Conservation (phyloP, 2,797 vertebrate genomes). For the Anolis apletophallus region DNA sequence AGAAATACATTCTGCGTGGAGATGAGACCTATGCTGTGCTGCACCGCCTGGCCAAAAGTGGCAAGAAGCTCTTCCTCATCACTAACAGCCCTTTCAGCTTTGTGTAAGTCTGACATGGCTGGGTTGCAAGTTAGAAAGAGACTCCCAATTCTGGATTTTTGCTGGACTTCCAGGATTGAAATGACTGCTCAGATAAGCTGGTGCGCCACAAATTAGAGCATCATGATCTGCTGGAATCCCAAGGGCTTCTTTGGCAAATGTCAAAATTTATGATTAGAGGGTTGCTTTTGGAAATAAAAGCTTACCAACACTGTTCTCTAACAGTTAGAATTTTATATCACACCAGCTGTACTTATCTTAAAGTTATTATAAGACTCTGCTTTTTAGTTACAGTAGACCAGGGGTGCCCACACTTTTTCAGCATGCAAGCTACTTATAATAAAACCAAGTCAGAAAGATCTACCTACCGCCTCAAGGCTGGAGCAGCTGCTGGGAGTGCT, state of each 20-base stretch:
- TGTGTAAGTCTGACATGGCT: constrained; percentile 79
- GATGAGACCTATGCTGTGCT: constrained; percentile 86
- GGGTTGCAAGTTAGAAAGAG: not conserved
- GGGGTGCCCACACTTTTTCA: too few relatives aligned
- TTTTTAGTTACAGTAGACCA: too few relatives aligned
- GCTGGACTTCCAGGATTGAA: not conserved
- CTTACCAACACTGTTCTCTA: not conserved
- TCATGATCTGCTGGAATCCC: not conserved
- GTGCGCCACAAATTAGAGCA: too few relatives aligned
- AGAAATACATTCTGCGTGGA: constrained; percentile 85
- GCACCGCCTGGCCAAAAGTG: constrained; percentile 77
- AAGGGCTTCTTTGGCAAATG: not conserved
- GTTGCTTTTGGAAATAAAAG: not conserved
- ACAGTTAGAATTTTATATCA: not conserved
- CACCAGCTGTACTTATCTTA: too few relatives aligned
- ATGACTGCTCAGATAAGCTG: not conserved
- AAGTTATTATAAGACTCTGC: too few relatives aligned
- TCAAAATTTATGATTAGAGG: not conserved
- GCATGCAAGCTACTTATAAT: too few relatives aligned
- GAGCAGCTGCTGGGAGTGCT: too few relatives aligned
- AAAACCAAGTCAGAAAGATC: too few relatives aligned
- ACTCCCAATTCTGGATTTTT: too few relatives aligned
- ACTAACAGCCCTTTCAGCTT: constrained; percentile 91
- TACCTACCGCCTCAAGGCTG: too few relatives aligned
- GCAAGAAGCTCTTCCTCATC: constrained; percentile 89